phyloP scores from a whole-genome alignment of 2,113 vertebrate species.

The Salvator merianae region DNA sequence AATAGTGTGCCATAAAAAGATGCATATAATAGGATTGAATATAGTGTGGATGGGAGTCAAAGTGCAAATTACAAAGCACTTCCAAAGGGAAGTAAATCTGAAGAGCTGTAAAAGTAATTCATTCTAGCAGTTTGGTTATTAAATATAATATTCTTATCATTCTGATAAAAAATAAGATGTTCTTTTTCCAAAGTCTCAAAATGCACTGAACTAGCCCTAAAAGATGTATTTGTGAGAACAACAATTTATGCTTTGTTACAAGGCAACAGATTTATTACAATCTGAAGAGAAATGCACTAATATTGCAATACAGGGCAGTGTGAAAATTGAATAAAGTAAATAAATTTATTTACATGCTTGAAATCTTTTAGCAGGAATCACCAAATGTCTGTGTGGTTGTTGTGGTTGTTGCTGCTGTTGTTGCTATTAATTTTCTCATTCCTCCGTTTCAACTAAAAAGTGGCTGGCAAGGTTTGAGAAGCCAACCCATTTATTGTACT shows the following conservation, averaged over 20 bases:
- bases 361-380: constrained; percentile 17
- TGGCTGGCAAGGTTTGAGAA: not conserved
- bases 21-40: constrained; percentile 16
- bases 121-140: not conserved
- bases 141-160: not conserved
- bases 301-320: too few relatives aligned
- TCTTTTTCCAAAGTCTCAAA: constrained; percentile 19
- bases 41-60: constrained; percentile 21
- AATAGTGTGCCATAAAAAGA: constrained; percentile 35
- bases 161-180: not conserved
- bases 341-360: constrained; percentile 9
- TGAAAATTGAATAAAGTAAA: too few relatives aligned
- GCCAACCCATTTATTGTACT: not conserved
- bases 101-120: constrained; percentile 21
- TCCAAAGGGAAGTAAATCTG: constrained; percentile 32
- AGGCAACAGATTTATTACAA: too few relatives aligned
- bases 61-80: constrained; percentile 33
- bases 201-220: not conserved
- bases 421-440: too few relatives aligned
- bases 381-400: constrained; percentile 22
- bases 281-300: too few relatives aligned
- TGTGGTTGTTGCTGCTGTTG: not conserved
- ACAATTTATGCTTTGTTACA: not conserved
- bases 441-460: too few relatives aligned
- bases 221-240: constrained; percentile 14